These are phyloP conservation scores for Helleia helle DNA, from an alignment of 2,888 invertebrate genomes.

Conservation along the genomic window DNA sequence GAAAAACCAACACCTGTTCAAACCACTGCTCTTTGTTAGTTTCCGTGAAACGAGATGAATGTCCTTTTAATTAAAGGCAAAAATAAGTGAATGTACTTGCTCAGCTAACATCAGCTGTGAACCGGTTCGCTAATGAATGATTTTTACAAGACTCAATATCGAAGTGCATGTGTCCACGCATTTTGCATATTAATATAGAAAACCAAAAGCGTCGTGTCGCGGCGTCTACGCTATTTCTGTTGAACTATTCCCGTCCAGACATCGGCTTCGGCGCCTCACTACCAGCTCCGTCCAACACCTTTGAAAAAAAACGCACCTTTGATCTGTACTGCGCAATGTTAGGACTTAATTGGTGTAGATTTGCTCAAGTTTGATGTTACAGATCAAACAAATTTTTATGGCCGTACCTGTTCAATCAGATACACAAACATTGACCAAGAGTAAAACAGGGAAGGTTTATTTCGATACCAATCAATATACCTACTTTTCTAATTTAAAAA, in stretches of 20 bases:
- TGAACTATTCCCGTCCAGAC: conserved; percentile 29
- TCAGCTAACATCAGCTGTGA: background rate
- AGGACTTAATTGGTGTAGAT: conserved; percentile 10
- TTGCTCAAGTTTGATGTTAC: background rate
- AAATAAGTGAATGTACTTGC: conserved; percentile 3
- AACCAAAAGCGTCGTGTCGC: conserved; percentile 22
- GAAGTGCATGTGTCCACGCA: background rate
- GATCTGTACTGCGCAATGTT: conserved; percentile 17
- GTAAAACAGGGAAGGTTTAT: no score
- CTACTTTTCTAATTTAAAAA: no score
- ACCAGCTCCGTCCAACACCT: no score
- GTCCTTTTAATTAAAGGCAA: conserved; percentile 5
- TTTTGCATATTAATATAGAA: conserved; percentile 29
- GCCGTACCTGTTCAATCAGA: no score
- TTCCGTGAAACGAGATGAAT: conserved; percentile 6
- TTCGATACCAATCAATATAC: no score
- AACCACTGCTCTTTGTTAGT: conserved; percentile 1
- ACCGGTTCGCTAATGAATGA: conserved; percentile 3
- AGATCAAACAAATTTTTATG: conserved; percentile 4
- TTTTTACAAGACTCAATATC: background rate
- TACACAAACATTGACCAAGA: no score
- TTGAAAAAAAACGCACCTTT: conserved; percentile 24
- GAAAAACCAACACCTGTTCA: conserved; percentile 1
- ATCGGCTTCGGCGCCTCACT: conserved; percentile 21
- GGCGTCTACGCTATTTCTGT: conserved; percentile 31